These are phyloP conservation scores for Mactromeris polynyma DNA, from an alignment of 2,888 invertebrate species.

Conservation along the genomic window DNA sequence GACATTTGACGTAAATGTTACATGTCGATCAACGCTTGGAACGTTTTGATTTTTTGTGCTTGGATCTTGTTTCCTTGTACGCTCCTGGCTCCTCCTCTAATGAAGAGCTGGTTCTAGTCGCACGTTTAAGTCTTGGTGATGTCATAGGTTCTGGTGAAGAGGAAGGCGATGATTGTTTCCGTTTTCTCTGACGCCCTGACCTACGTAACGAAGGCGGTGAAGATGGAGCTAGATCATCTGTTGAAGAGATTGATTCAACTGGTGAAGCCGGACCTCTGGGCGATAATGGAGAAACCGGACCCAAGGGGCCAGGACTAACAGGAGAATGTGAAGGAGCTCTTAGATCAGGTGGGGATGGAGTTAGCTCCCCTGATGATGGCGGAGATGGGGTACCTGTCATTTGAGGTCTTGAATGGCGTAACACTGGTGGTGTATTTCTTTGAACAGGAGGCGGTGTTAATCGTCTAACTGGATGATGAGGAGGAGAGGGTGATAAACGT, in stretches of 20 bases:
- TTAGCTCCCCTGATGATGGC: slow-evolving; percentile 64
- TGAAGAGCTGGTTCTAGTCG: slow-evolving; percentile 33
- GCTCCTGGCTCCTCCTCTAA: slow-evolving; percentile 30
- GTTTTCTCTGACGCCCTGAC: slow-evolving; percentile 36
- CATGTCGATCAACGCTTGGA: neutral
- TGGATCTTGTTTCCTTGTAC: slow-evolving; percentile 29
- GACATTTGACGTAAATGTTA: neutral
- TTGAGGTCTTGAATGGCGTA: slow-evolving; percentile 46
- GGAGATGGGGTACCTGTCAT: slow-evolving; percentile 59
- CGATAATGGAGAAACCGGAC: slow-evolving; percentile 53
- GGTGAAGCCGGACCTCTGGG: slow-evolving; percentile 46
- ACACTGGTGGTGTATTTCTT: slow-evolving; percentile 63
- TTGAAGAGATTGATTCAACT: slow-evolving; percentile 50
- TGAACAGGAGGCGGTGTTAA: slow-evolving; percentile 58
- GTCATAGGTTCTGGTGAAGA: slow-evolving; percentile 31
- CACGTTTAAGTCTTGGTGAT: slow-evolving; percentile 19
- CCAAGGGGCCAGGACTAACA: slow-evolving; percentile 50
- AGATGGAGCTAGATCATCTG: slow-evolving; percentile 3
- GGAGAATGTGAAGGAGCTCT: slow-evolving; percentile 45
- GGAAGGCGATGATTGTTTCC: slow-evolving; percentile 32
- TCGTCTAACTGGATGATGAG: slow-evolving; percentile 41
- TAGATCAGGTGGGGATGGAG: slow-evolving; percentile 65
- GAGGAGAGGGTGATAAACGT: slow-evolving; percentile 49
- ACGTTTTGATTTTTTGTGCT: slow-evolving; percentile 41
- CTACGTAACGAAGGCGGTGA: slow-evolving; percentile 28